phyloP scores from a whole-genome alignment of 2,113 vertebrate species.

The Leucoraja erinaceus region DNA sequence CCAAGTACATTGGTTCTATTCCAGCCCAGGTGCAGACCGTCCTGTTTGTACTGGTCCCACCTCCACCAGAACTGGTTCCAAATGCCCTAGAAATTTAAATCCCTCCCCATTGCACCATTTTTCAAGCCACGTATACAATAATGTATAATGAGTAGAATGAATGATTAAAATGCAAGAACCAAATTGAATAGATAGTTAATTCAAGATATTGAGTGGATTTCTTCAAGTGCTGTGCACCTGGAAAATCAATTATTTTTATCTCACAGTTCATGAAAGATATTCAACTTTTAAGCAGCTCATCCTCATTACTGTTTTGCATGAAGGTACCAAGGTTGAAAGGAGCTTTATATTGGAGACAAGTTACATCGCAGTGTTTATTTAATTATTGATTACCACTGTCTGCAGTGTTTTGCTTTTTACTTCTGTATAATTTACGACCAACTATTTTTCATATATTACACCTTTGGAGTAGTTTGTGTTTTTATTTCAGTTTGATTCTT shows the following conservation, averaged over 20 bases:
- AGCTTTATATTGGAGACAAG: background rate
- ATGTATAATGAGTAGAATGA: background rate
- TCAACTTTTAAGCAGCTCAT: background rate
- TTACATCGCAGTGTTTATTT: constrained; percentile 3
- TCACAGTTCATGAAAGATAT: background rate
- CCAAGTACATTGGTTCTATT: too few species aligned
- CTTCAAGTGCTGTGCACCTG: background rate
- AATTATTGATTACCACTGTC: constrained; percentile 4
- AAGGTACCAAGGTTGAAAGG: background rate
- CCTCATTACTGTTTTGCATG: background rate
- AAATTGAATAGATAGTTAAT: constrained; percentile 19
- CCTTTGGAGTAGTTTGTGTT: background rate
- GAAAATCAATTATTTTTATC: constrained; percentile 11
- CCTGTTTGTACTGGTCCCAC: too few species aligned
- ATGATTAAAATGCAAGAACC: background rate
- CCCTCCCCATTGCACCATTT: too few species aligned
- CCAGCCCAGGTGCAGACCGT: too few species aligned
- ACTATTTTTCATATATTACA: background rate
- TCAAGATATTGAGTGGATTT: background rate
- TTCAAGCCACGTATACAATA: too few species aligned
- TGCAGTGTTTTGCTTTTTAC: background rate
- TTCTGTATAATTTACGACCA: background rate
- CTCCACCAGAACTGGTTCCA: too few species aligned
- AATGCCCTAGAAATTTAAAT: too few species aligned
- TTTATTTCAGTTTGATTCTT: too few species aligned